phyloP scores from a whole-genome alignment of 2,113 vertebrate species.

The Typhlomys cinereus region DNA sequence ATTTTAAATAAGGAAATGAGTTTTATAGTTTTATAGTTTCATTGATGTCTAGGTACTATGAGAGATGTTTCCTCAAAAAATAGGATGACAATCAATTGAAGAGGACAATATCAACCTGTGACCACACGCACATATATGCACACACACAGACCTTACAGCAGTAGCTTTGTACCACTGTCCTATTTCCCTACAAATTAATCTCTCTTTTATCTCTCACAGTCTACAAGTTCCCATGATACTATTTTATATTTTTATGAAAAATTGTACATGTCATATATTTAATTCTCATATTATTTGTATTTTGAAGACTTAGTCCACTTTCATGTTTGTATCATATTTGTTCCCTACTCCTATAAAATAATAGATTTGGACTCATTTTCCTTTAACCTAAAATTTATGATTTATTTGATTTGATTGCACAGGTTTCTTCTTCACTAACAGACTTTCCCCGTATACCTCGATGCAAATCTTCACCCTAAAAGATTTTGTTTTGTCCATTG shows the following conservation, averaged over 20 bases:
- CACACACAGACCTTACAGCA: no score
- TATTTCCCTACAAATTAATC: neutral
- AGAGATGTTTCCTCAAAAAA: no score
- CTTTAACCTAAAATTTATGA: neutral
- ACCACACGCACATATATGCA: no score
- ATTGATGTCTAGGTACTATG: no score
- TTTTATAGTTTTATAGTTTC: no score
- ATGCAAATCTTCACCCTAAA: neutral
- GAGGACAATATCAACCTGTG: no score
- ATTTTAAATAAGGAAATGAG: neutral
- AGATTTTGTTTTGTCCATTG: slow-evolving; percentile 18
- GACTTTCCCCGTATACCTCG: no score
- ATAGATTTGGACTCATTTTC: neutral
- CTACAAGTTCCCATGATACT: neutral
- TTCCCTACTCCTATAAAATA: neutral
- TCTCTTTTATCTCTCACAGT: neutral
- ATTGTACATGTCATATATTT: neutral
- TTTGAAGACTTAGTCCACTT: neutral
- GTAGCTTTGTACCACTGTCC: neutral
- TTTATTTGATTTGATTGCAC: neutral
- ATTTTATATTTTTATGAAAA: neutral
- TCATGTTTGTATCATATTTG: neutral
- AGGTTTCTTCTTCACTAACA: neutral
- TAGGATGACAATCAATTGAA: no score
- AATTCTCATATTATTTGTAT: neutral